A percentile compares a stretch with the other conserved stretches of the same genome.
These are phyloP conservation scores for Tetragonula clypearis DNA, from an alignment of 1,140 invertebrate genomes.

Conservation along the genomic window DNA sequence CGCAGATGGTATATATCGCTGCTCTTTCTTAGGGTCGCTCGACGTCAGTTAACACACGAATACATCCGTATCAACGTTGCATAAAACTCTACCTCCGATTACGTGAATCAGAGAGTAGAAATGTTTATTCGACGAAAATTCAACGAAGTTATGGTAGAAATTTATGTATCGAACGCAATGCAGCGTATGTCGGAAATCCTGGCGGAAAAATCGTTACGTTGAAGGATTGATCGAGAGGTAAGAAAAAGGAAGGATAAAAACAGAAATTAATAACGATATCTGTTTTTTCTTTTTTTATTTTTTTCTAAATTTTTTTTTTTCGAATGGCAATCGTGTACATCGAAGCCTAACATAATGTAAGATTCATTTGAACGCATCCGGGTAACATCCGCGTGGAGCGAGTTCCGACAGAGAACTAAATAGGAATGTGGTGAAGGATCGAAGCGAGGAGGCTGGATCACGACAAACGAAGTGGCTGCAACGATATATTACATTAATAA, in stretches of 20 bases:
- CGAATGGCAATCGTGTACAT: slow-evolving; percentile 41
- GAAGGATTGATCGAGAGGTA: neutral
- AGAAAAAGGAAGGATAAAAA: neutral
- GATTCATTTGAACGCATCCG: slow-evolving; percentile 43
- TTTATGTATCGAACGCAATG: no score
- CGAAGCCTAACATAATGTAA: slow-evolving; percentile 40
- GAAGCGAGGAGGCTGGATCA: neutral
- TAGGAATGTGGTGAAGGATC: slow-evolving; percentile 18
- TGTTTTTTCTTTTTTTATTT: neutral
- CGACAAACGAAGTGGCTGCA: neutral
- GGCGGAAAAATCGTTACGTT: slow-evolving; percentile 25
- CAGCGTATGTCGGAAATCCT: neutral
- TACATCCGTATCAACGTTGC: neutral
- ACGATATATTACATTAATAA: slow-evolving; percentile 29
- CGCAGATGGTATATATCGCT: slow-evolving; percentile 26
- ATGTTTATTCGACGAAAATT: neutral
- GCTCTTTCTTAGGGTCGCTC: slow-evolving; percentile 19
- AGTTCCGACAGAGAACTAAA: neutral
- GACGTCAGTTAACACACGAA: neutral
- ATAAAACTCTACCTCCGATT: neutral
- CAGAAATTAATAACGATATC: slow-evolving; percentile 48
- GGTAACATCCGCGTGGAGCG: slow-evolving; percentile 9
- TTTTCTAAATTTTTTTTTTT: neutral
- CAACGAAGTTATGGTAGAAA: neutral
- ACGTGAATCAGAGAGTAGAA: neutral